These are phyloP conservation scores for Pseudochaenichthys georgianus DNA, from an alignment of 2,797 vertebrate species.

Conservation along the genomic window DNA sequence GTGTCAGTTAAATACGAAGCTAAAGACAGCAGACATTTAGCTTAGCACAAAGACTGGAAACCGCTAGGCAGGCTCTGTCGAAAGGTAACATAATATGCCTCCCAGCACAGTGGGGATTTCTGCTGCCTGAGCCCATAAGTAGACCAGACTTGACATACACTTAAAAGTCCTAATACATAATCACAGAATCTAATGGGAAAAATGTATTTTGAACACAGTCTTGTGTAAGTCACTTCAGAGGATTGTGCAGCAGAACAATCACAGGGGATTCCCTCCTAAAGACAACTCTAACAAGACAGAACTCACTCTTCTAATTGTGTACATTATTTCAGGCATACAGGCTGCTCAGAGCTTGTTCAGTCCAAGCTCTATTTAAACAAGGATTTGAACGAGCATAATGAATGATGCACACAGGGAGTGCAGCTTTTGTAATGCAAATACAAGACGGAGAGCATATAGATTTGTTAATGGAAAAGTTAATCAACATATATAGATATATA, in stretches of 20 bases:
- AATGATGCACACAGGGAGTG: slow-evolving; percentile 64
- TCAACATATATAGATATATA: slow-evolving; percentile 27
- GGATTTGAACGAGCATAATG: slow-evolving; percentile 78
- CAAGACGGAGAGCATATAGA: slow-evolving; percentile 44
- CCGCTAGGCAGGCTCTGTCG: neutral
- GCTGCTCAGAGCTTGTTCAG: slow-evolving; percentile 67
- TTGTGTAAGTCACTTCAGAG: slow-evolving; percentile 51
- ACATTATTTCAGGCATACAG: slow-evolving; percentile 73
- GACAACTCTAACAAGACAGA: slow-evolving; percentile 78
- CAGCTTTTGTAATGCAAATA: slow-evolving; percentile 70
- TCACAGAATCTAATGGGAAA: slow-evolving; percentile 16
- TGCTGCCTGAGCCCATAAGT: slow-evolving; percentile 32
- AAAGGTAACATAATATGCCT: neutral
- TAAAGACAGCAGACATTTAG: neutral
- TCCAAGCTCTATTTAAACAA: slow-evolving; percentile 79
- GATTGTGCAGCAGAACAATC: slow-evolving; percentile 54
- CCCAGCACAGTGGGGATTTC: slow-evolving; percentile 37
- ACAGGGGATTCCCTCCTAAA: slow-evolving; percentile 84
- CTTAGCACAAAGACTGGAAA: slow-evolving; percentile 1
- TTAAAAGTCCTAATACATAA: slow-evolving; percentile 25
- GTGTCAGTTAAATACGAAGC: neutral
- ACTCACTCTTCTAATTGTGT: slow-evolving; percentile 70
- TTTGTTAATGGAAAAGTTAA: slow-evolving; percentile 53
- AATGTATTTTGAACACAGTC: slow-evolving; percentile 36
- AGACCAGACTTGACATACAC: slow-evolving; percentile 23